These are phyloP conservation scores for Coecobrya sp. DNA, from an alignment of 2,888 invertebrate species.

Conservation along the genomic window DNA sequence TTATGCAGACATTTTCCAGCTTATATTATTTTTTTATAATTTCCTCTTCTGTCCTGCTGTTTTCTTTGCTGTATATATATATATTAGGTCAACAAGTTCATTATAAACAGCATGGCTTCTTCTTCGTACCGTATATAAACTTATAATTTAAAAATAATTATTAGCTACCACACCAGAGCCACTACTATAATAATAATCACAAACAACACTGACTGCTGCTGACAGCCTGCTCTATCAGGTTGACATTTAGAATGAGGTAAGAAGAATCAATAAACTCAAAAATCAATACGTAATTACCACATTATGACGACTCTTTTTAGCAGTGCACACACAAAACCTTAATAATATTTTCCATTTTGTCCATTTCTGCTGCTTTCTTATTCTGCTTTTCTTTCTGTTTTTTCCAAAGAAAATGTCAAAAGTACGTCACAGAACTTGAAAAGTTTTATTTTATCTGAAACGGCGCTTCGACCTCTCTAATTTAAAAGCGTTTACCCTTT, in stretches of 20 bases:
- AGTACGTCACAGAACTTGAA: too few species aligned
- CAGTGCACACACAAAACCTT: neutral
- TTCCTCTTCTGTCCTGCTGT: neutral
- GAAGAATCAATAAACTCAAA: neutral
- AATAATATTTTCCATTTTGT: neutral
- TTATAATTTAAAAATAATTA: conserved; percentile 9
- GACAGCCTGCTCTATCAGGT: too few species aligned
- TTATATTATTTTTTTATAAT: neutral
- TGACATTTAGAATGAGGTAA: too few species aligned
- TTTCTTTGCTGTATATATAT: too few species aligned
- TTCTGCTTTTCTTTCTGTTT: neutral
- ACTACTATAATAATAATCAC: too few species aligned
- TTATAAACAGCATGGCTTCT: neutral
- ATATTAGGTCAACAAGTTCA: conserved; percentile 23
- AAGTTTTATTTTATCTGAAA: too few species aligned
- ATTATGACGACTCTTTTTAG: neutral
- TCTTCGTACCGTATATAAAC: neutral
- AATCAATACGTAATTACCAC: conserved; percentile 7
- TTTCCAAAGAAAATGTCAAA: neutral
- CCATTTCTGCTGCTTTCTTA: neutral
- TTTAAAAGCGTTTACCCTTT: neutral
- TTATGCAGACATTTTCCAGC: too few species aligned
- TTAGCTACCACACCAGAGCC: neutral
- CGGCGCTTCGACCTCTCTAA: too few species aligned
- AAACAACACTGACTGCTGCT: neutral